These are phyloP conservation scores for Blennius ocellaris DNA, from an alignment of 2,113 vertebrate species.

Conservation along the genomic window DNA sequence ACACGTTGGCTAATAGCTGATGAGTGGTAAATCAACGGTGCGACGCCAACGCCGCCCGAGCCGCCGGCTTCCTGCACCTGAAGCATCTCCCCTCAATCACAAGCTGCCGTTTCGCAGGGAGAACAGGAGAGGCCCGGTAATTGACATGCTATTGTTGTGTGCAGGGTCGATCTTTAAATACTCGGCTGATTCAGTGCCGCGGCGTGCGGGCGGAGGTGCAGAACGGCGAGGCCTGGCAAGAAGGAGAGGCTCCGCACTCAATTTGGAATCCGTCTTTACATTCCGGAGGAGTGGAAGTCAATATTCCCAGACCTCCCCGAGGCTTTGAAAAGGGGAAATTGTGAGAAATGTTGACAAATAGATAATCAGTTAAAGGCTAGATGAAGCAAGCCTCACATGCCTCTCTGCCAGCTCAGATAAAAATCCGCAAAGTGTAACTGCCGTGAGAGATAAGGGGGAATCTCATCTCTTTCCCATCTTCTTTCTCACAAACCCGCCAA, in stretches of 20 bases:
- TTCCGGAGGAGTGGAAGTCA: constrained; percentile 57
- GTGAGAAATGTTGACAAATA: constrained; percentile 75
- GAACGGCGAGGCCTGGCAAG: constrained; percentile 22
- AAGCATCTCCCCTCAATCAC: constrained; percentile 19
- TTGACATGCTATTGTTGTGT: constrained; percentile 7
- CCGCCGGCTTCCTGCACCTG: neutral
- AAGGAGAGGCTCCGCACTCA: constrained; percentile 38
- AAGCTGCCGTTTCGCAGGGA: constrained; percentile 14
- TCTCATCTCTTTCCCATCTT: constrained; percentile 62
- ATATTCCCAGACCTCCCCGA: constrained; percentile 52
- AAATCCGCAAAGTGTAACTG: constrained; percentile 74
- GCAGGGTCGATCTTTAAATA: constrained; percentile 48
- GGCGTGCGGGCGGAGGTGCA: constrained; percentile 6
- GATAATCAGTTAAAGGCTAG: constrained; percentile 70
- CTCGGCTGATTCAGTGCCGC: constrained; percentile 24
- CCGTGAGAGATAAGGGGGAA: constrained; percentile 71
- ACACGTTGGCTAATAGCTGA: constrained; percentile 30
- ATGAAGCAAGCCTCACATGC: constrained; percentile 68
- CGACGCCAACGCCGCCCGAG: neutral
- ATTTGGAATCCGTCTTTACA: constrained; percentile 48
- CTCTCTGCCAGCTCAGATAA: constrained; percentile 70
- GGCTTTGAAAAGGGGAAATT: constrained; percentile 45
- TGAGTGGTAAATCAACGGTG: constrained; percentile 23
- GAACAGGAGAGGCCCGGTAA: constrained; percentile 33
- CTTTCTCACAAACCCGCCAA: constrained; percentile 45